phyloP scores from a whole-genome alignment of 2,888 invertebrate species.

The Tetheella fluctuosa region DNA sequence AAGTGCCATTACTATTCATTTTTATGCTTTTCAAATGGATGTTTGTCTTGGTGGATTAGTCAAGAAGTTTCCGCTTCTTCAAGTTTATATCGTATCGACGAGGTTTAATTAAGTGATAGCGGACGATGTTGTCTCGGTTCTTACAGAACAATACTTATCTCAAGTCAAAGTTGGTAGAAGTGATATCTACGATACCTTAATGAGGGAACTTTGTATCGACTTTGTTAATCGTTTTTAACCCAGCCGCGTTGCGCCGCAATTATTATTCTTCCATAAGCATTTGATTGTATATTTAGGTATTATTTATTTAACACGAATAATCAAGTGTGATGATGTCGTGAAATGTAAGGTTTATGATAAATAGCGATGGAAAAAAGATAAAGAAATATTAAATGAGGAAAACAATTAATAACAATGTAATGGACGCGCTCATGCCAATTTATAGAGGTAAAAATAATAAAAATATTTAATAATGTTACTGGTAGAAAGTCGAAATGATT shows the following conservation, averaged over 20 bases:
- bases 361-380: slow-evolving; percentile 36
- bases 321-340: slow-evolving; percentile 36
- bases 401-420: slow-evolving; percentile 40
- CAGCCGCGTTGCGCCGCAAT: slow-evolving; percentile 49
- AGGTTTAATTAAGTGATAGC: slow-evolving; percentile 79
- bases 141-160: slow-evolving; percentile 81
- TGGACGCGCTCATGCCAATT: slow-evolving; percentile 73
- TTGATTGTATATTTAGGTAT: slow-evolving; percentile 30
- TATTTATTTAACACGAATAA: slow-evolving; percentile 30
- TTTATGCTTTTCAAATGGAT: slow-evolving; percentile 31
- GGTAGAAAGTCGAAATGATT: slow-evolving; percentile 43
- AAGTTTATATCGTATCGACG: slow-evolving; percentile 63
- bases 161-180: slow-evolving; percentile 75
- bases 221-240: slow-evolving; percentile 77
- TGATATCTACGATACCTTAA: slow-evolving; percentile 82
- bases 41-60: slow-evolving; percentile 64
- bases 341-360: slow-evolving; percentile 34
- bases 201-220: slow-evolving; percentile 82
- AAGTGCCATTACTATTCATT: slow-evolving; percentile 22
- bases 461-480: slow-evolving; percentile 29
- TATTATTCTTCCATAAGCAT: slow-evolving; percentile 36
- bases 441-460: slow-evolving; percentile 37
- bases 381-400: slow-evolving; percentile 51
- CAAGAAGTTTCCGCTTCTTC: slow-evolving; percentile 61
- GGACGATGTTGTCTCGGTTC: slow-evolving; percentile 77